phyloP scores from a whole-genome alignment of 2,113 vertebrate species.

The Plotosus lineatus region DNA sequence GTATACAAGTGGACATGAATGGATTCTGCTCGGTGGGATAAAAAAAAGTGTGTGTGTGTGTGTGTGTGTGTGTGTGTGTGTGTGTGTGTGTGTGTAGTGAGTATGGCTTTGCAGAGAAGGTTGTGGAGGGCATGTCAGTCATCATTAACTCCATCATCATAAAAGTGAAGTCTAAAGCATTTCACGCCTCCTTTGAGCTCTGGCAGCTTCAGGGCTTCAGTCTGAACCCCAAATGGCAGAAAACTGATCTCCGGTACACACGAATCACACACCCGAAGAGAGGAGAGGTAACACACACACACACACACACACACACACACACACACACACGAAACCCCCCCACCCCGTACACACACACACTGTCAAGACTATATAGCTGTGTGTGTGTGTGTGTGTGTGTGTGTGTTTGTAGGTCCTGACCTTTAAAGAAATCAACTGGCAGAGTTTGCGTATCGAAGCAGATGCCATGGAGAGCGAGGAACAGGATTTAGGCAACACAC shows the following conservation, averaged over 20 bases:
- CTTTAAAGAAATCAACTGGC: slow-evolving; percentile 98
- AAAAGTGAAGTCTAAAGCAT: slow-evolving; percentile 93
- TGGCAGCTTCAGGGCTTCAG: slow-evolving; percentile 98
- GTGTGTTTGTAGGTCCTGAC: slow-evolving; percentile 83
- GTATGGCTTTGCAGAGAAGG: slow-evolving; percentile 98
- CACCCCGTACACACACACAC: not conserved
- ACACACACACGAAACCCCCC: not conserved
- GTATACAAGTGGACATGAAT: too few relatives aligned
- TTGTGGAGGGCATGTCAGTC: slow-evolving; percentile 98
- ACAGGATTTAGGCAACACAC: slow-evolving; percentile 87
- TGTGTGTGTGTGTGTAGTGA: slow-evolving; percentile 74
- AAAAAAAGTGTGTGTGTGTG: not conserved
- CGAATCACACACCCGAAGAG: slow-evolving; percentile 89
- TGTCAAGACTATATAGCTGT: not conserved
- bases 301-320: not conserved
- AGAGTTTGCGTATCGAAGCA: slow-evolving; percentile 92
- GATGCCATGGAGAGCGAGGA: slow-evolving; percentile 90
- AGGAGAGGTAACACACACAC: slow-evolving; percentile 83
- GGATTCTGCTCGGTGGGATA: not conserved
- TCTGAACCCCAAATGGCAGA: slow-evolving; percentile 93
- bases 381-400: not conserved
- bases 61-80: slow-evolving; percentile 9
- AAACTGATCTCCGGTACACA: slow-evolving; percentile 89
- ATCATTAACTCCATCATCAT: slow-evolving; percentile 94
- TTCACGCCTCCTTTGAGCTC: slow-evolving; percentile 93